Evolutionary conservation across 2,888 invertebrate genomes (phyloP), one percentile per base, ranked within the genome.

Genomic region (Tetrapedia diversipes): DNA sequence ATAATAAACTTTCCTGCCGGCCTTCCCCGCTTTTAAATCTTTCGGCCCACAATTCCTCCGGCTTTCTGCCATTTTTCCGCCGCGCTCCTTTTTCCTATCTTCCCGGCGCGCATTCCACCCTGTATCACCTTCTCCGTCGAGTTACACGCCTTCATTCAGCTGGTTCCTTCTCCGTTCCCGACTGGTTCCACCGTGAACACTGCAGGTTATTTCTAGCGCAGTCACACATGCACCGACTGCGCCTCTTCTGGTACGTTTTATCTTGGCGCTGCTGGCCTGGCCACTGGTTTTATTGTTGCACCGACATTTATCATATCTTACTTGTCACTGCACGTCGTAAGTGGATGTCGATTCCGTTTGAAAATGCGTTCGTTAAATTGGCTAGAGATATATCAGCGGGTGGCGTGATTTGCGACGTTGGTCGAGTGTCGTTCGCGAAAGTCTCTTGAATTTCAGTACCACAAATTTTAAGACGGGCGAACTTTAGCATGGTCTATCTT

Each of bases 241-340:
- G n/a, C 3, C 22, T 29, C 37, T 54, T 51, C 43, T 37, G 51
- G 29, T 19, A n/a, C 57, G 27, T 49, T 64, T 59, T 45, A 64
- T 64, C 64, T 57, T 19, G 37, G 10, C 49, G 19, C 27, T 32
- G 39, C 43, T 7, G 34, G 16, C 22, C 3, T 22, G 4, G 39
- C 32, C n/a, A 10, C 14, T 47, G n/a, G 49, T 56, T 56, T 73
- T 37, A 56, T 73, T 27, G 74, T 29, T 22, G 22, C 22, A 4
- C 8, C 29, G 10, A 43, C 74, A 59, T 74, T 74, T 74, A 65
- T 74, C 53, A 65, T 74, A 57, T 65, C n/a, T 65, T 53, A 73
- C 8, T 56, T 56, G 63, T 37, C 73, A n/a, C 32, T n/a, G 29
- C 32, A 34, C 34, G 19, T 34, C 41, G 49, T 39, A 45, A 45